Base-by-base conservation (phyloP, 2,888 invertebrate genomes). In the Timema podura region DNA sequence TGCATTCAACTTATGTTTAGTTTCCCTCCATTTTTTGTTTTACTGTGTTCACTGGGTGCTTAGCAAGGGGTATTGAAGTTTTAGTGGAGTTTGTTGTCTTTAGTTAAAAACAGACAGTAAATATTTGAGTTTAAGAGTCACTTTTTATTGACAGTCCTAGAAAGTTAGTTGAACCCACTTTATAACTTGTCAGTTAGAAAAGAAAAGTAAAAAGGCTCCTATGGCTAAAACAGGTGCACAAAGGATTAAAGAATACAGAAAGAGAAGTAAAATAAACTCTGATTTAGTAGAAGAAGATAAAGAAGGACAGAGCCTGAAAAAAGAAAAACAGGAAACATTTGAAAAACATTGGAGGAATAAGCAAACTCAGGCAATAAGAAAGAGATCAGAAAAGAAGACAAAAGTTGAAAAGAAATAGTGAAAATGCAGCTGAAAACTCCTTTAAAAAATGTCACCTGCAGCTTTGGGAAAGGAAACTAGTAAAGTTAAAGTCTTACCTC, bases 171-270 rank as follows among this genome's bases (percentile, higher is more conserved):
- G 30, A 30, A 30, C 30, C 30, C 30, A 30, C 30, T 30, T 30
- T 30, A 30, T 30, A 30, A 30, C 30, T 30, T 30, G 30, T 30
- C 30, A 30, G 30, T 30, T 30, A 30, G 30, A 30, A 30, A 2
- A 30, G 30, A 2, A 30, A 30, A 30, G 30, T 30, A 3, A 30
- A 30, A 30, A 30, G 30, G 30, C 30, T 30, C 30, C 30, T 30
- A 66, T 69, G 61, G 59, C 16, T 59, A 59, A 59, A 59, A 44
- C 16, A 59, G 45, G 44, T 59, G 59, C 59, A 44, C 16, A 59
- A 45, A 59, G 16, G 13, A 45, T 59, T 16, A 15, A 59, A 59
- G 59, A 59, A 45, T 59, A n/a, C 13, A 59, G 59, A 59, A 16
- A 15, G 45, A 59, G 59, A 59, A 15, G 59, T 5, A 59, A 59